A percentile compares a stretch with the other conserved stretches of the same genome.
These are phyloP conservation scores for Peromyscus melanophrys DNA, from an alignment of 2,797 vertebrate genomes.

Conservation along the genomic window DNA sequence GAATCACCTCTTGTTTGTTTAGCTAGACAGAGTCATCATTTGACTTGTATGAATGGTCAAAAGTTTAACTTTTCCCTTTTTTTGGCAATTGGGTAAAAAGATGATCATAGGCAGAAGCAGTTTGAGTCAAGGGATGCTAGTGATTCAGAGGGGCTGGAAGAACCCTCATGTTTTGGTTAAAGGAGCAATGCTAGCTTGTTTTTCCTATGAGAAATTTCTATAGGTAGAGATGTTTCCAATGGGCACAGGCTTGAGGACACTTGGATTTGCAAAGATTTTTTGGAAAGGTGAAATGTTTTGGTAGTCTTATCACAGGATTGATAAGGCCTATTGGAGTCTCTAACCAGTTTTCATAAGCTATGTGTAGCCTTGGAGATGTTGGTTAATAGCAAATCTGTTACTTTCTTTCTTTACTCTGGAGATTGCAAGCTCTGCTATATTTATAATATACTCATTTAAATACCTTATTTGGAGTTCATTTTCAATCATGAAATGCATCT, in stretches of 20 bases:
- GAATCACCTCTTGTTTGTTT: slow-evolving; percentile 82
- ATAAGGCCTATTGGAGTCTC: slow-evolving; percentile 36
- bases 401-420: slow-evolving; percentile 12
- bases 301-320: slow-evolving; percentile 44
- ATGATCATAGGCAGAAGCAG: slow-evolving; percentile 18
- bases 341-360: slow-evolving; percentile 21
- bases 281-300: slow-evolving; percentile 2
- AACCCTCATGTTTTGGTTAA: slow-evolving; percentile 81
- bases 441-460: slow-evolving; percentile 40
- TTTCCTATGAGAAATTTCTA: slow-evolving; percentile 65
- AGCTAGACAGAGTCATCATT: slow-evolving; percentile 79
- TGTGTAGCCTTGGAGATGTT: not conserved
- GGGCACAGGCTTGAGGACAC: slow-evolving; percentile 13
- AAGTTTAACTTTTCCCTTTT: slow-evolving; percentile 50
- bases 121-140: slow-evolving; percentile 53
- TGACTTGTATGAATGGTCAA: slow-evolving; percentile 79
- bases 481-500: slow-evolving; percentile 57
- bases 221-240: slow-evolving; percentile 61
- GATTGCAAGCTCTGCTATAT: slow-evolving; percentile 44
- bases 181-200: slow-evolving; percentile 60
- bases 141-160: slow-evolving; percentile 74
- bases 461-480: slow-evolving; percentile 54
- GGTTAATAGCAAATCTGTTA: not conserved
- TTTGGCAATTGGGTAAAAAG: slow-evolving; percentile 57
- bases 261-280: slow-evolving; percentile 43